Base-by-base conservation (phyloP, 2,797 vertebrate species). In the Delichon dasypus region DNA sequence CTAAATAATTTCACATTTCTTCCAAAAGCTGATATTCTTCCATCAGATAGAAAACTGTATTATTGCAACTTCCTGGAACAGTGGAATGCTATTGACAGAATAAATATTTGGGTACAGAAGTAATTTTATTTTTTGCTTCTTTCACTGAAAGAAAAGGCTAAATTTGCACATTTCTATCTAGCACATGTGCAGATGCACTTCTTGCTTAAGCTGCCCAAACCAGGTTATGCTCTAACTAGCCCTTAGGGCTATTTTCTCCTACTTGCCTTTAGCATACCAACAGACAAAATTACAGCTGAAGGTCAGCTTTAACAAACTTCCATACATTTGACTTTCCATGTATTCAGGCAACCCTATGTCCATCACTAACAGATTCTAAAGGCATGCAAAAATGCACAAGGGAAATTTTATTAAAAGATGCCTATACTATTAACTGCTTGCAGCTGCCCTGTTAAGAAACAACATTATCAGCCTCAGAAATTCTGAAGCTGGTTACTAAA, bases 11-110 rank as follows among this genome's bases (percentile, higher is more conserved):
- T 97, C 91, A 92, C 40, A 85, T 95, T 95, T 93, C 84, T 96
- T 97, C 95, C 96, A 97, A 97, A 95, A 95, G 73, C 55, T 95
- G 96, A 97, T 95, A 94, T 77, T 71, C 82, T 97, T 96, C 97
- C 89, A 92, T 95, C 80, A 92, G 93, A 97, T 83, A 91, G 83
- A 87, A 93, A 96, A 95, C 82, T 92, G 58, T 85, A 86, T 88
- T 94, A 95, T 81, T 89, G 91, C 87, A 96, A 51, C 85, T 90
- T 96, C 80, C 45, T 62, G 81, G 90, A 93, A 88, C 60, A 85
- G 71, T 92, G 85, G 82, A 93, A 88, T 74, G 54, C 66, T 90
- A 95, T 85, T 95, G 95, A 96, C 88, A 96, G 95, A 87, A 74
- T 60, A 57, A 94, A 94, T 93, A 91, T 90, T 91, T 94, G 95